Evolutionary conservation across 1,140 invertebrate genomes (phyloP).

Genomic region (Brevipalpus yothersi): DNA sequence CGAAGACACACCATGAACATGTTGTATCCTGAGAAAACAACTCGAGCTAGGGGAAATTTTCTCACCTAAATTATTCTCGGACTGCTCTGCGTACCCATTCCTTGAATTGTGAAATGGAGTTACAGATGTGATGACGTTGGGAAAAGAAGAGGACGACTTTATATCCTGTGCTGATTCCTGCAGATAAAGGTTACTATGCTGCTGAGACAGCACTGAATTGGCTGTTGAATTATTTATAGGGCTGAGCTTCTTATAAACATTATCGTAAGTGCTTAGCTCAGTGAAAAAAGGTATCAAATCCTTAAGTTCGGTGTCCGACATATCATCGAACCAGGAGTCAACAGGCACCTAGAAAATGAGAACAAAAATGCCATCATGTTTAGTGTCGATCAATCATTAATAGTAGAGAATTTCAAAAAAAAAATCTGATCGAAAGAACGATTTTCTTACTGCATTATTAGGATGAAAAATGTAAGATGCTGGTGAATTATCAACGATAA

Average conservation of each 20-base stretch:
- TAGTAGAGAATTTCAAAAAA: not conserved
- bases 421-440: constrained; percentile 2
- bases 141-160: too few species aligned
- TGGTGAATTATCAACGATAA: constrained; percentile 98
- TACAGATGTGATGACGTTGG: too few species aligned
- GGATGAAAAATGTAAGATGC: constrained; percentile 99
- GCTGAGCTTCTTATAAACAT: constrained; percentile 59
- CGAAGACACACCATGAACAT: too few species aligned
- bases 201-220: not conserved
- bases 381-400: not conserved
- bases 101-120: too few species aligned
- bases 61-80: too few species aligned
- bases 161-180: too few species aligned
- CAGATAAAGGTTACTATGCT: not conserved
- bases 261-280: constrained; percentile 73
- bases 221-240: not conserved
- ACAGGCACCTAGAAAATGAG: constrained; percentile 33
- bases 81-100: too few species aligned
- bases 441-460: constrained; percentile 79
- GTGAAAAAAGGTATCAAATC: constrained; percentile 90
- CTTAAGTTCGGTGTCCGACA: constrained; percentile 73
- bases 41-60: too few species aligned
- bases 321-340: constrained; percentile 91
- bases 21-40: too few species aligned
- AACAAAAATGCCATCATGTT: not conserved